A percentile compares a stretch with the other conserved stretches of the same genome.
Conservation (phyloP, 2,888 invertebrate species). For the Melipona bicolor region DNA sequence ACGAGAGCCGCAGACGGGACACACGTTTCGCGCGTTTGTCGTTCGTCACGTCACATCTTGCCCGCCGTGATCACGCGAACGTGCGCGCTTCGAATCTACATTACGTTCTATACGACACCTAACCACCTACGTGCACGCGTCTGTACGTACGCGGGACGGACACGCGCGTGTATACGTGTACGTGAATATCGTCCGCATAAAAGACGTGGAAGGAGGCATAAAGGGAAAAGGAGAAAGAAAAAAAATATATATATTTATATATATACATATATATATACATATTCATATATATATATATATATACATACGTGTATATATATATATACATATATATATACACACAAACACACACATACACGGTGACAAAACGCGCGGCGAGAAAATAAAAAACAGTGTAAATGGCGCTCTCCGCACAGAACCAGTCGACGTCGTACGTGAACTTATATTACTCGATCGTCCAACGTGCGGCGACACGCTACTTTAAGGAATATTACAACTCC, state of each 20-base stretch:
- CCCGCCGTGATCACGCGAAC: constrained; percentile 43
- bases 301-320: constrained; percentile 23
- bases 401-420: constrained; percentile 84
- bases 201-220: not conserved
- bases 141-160: constrained; percentile 45
- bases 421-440: constrained; percentile 88
- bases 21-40: constrained; percentile 52
- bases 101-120: constrained; percentile 20
- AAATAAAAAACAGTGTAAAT: constrained; percentile 80
- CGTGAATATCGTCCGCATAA: constrained; percentile 8
- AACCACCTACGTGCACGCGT: constrained; percentile 13
- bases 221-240: not conserved
- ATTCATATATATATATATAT: constrained; percentile 41
- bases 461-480: constrained; percentile 88
- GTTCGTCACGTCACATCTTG: constrained; percentile 39
- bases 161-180: constrained; percentile 34
- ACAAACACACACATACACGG: constrained; percentile 48
- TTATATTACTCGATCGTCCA: constrained; percentile 89
- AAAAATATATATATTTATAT: constrained; percentile 12
- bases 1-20: constrained; percentile 24
- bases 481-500: constrained; percentile 89
- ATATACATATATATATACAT: constrained; percentile 21
- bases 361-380: constrained; percentile 63
- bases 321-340: constrained; percentile 35
- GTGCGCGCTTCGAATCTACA: constrained; percentile 41